A percentile compares a stretch with the other conserved stretches of the same genome.
Evolutionary conservation across 2,113 vertebrate species (phyloP).

Genomic region (Leptobrachium leishanense): DNA sequence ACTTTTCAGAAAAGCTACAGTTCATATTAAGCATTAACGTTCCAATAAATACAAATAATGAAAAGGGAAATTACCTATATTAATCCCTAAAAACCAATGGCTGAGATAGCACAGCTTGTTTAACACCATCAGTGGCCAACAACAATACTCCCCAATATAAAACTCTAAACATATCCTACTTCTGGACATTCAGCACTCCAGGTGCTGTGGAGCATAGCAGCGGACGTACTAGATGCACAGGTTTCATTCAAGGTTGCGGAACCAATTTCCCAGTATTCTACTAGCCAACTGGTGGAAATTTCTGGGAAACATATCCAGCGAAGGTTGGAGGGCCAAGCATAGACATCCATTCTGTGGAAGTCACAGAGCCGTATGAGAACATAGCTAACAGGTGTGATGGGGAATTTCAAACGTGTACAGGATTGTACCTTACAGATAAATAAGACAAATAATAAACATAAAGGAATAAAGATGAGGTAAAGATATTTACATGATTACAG

Average conservation of each 20-base stretch:
- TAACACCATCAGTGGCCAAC: neutral
- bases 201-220: neutral
- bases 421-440: slow-evolving; percentile 38
- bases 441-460: slow-evolving; percentile 6
- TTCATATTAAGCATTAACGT: no score
- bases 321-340: neutral
- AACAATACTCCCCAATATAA: neutral
- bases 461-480: neutral
- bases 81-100: neutral
- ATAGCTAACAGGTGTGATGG: neutral
- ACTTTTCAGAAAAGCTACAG: no score
- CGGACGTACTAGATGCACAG: neutral
- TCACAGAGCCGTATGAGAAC: neutral
- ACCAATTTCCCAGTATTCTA: no score
- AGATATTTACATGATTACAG: slow-evolving; percentile 24
- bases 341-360: neutral
- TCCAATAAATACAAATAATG: no score
- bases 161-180: neutral
- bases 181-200: neutral
- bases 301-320: neutral
- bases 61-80: no score
- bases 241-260: no score
- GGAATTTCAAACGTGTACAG: neutral
- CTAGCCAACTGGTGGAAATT: no score
- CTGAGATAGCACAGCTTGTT: neutral